phyloP scores from a whole-genome alignment of 2,113 vertebrate species.

The Nipponia nippon region DNA sequence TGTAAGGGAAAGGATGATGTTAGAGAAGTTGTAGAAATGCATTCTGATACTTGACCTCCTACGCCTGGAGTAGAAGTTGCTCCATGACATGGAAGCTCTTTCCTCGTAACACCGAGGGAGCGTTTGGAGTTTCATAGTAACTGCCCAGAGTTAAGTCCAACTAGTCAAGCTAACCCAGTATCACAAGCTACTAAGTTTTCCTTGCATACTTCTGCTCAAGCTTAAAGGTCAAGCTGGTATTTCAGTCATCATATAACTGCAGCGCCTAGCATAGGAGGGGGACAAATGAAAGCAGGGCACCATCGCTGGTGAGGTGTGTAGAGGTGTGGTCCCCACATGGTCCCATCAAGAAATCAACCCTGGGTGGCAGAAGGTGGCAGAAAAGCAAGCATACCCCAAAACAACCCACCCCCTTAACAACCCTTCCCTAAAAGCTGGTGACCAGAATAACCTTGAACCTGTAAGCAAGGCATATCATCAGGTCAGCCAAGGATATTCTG shows the following conservation, averaged over 20 bases:
- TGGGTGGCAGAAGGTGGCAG: neutral
- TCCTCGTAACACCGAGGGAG: neutral
- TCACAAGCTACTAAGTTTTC: neutral
- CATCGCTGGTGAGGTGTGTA: neutral
- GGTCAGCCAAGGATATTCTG: neutral
- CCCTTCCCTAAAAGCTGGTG: neutral
- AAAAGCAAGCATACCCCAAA: neutral
- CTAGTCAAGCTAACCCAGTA: neutral
- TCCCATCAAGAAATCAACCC: neutral
- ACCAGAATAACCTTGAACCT: neutral
- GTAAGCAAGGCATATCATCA: neutral
- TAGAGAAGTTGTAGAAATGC: neutral
- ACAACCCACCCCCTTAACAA: neutral
- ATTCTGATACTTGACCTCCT: neutral
- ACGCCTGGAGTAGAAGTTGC: neutral
- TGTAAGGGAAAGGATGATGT: neutral
- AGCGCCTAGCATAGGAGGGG: neutral
- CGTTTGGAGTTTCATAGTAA: neutral
- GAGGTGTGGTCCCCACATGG: neutral
- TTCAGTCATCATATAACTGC: neutral
- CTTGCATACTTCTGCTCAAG: neutral
- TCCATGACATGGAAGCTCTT: neutral
- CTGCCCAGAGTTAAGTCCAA: neutral
- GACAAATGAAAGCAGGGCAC: neutral
- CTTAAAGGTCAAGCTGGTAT: neutral